A percentile compares a stretch with the other conserved stretches of the same genome.
Conservation (phyloP, 2,797 vertebrate species). For the Odontamblyopus lacepedii region DNA sequence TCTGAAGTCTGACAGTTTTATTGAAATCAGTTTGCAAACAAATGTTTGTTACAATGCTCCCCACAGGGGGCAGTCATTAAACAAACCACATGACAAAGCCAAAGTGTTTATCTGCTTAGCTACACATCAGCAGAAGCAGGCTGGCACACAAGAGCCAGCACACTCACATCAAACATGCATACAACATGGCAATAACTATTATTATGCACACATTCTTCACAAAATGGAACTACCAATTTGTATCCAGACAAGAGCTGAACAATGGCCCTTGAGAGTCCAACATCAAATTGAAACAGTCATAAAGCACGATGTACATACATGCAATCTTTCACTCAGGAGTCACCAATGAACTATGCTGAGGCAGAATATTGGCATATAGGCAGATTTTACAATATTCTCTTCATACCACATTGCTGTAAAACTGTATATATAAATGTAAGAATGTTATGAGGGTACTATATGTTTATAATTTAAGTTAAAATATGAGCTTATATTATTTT, state of each 20-base stretch:
- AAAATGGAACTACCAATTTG: constrained; percentile 2
- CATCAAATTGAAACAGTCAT: background rate
- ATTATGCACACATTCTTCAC: background rate
- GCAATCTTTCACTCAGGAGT: background rate
- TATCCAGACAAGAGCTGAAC: background rate
- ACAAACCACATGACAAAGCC: constrained; percentile 29
- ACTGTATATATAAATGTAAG: no score
- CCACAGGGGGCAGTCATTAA: constrained; percentile 52
- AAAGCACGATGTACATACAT: background rate
- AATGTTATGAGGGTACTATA: no score
- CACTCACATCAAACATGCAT: background rate
- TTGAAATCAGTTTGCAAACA: constrained; percentile 55
- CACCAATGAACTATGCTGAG: background rate
- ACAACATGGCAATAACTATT: constrained; percentile 5
- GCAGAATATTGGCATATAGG: no score
- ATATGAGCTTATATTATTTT: no score
- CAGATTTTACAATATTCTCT: no score
- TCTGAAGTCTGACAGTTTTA: constrained; percentile 45
- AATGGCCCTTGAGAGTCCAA: background rate
- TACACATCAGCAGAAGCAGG: background rate
- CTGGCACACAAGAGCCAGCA: background rate
- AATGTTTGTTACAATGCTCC: constrained; percentile 54
- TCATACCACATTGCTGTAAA: no score
- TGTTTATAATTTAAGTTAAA: no score
- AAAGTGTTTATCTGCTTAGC: constrained; percentile 9